Conservation (phyloP, 1,140 invertebrate species). For the Rhopalosiphum padi region DNA sequence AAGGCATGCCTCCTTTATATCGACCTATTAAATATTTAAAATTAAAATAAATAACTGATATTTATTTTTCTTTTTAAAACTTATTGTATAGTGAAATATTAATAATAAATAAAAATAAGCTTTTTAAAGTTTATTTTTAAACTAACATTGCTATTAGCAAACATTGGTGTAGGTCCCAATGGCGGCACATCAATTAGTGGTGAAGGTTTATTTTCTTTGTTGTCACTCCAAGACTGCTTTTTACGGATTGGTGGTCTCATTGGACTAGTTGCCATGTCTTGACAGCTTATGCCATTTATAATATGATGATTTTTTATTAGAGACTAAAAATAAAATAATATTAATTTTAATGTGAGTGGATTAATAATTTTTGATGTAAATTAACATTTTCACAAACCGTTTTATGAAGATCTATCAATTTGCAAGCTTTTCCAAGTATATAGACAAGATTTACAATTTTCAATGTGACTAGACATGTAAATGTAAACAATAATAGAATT, state of each 20-base stretch:
- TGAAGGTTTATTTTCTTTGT: constrained; percentile 51
- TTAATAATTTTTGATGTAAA: background rate
- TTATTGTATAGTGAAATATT: background rate
- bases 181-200: constrained; percentile 33
- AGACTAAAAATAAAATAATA: constrained; percentile 33
- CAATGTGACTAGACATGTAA: constrained; percentile 80
- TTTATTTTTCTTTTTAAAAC: background rate
- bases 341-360: background rate
- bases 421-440: constrained; percentile 87
- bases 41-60: background rate
- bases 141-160: constrained; percentile 53
- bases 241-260: constrained; percentile 35
- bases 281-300: constrained; percentile 42
- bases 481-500: constrained; percentile 77
- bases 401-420: constrained; percentile 77
- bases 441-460: constrained; percentile 87
- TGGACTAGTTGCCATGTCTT: constrained; percentile 53
- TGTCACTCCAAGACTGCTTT: constrained; percentile 12
- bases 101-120: background rate
- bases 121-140: background rate
- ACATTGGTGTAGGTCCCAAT: constrained; percentile 40
- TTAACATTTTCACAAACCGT: constrained; percentile 57
- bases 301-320: constrained; percentile 45
- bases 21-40: background rate
- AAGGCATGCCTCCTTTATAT: constrained; percentile 44